Evolutionary conservation across 1,140 invertebrate species (phyloP), one percentile per base, ranked within the genome.

Genomic region (Danaus plexippus): DNA sequence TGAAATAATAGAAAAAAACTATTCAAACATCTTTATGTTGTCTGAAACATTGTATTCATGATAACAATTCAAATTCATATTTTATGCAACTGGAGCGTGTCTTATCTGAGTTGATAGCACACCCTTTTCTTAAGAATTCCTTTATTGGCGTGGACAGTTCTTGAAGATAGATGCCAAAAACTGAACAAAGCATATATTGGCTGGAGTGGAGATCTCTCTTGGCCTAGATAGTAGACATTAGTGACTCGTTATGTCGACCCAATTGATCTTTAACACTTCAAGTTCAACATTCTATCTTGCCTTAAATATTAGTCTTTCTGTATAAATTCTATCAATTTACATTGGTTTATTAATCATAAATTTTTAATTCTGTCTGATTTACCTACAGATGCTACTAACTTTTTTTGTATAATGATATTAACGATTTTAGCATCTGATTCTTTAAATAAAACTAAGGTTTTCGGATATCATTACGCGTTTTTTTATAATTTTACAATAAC

Each of bases 141-240:
- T 61, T 61, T 61, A 61, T 61, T 61, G 54, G 59, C 59, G 54
- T 61, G 54, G 64, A 65, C 56, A 54, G 47, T 59, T 65, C 64
- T 62, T 63, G 54, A 59, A 59, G 55, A 63, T 57, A 44, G 62
- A 67, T 74, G 74, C 74, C 74, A 77, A 77, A 68, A 69, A 63
- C 62, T 71, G 61, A 73, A 77, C 71, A 77, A 77, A 66, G 71
- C 60, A 66, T 66, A 67, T 66, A 66, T 67, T 69, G 66, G 59
- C 61, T 66, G 63, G 46, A 54, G 61, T 65, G 61, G 52, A 68
- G 60, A 65, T 59, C 56, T 67, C 66, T 66, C 58, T 69, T 69
- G 61, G 62, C 63, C 63, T 54, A 66, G 52, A 68, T 66, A 58
- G 22, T 57, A 61, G 48, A 62, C 52, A 63, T 61, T 60, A 63